Conservation (phyloP, 2,888 invertebrate species). For the Ochropleura plecta region DNA sequence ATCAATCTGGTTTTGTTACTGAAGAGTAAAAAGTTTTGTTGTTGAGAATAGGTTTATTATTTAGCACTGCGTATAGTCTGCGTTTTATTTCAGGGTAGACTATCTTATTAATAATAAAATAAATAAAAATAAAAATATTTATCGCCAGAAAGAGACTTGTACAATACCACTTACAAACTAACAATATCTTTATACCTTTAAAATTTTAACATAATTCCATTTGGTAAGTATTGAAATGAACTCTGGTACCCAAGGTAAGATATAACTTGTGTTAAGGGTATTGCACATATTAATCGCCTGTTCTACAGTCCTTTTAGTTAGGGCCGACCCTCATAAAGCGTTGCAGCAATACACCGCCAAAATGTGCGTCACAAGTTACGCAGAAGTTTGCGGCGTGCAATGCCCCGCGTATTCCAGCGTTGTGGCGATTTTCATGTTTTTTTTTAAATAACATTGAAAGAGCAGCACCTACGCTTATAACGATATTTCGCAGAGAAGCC, state of each 20-base stretch:
- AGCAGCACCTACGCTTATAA: neutral
- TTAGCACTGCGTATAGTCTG: slow-evolving; percentile 42
- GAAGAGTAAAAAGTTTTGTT: slow-evolving; percentile 39
- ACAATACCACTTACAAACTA: too few relatives aligned
- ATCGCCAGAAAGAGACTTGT: too few relatives aligned
- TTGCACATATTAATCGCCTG: neutral
- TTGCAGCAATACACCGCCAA: neutral
- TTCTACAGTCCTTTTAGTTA: neutral
- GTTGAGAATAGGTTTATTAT: slow-evolving; percentile 41
- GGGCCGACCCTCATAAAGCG: neutral
- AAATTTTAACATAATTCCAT: too few relatives aligned
- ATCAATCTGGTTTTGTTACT: slow-evolving; percentile 47
- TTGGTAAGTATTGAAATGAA: too few relatives aligned
- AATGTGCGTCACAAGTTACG: neutral
- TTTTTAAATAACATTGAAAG: neutral
- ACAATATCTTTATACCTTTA: too few relatives aligned
- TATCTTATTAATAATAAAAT: too few relatives aligned
- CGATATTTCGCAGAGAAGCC: neutral
- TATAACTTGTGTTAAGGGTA: neutral
- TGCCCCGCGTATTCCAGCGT: neutral
- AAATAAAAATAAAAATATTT: too few relatives aligned
- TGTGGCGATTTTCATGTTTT: neutral
- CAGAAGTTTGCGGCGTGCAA: neutral
- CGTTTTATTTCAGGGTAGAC: slow-evolving; percentile 5
- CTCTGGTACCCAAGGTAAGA: too few relatives aligned